These are phyloP conservation scores for Gyrodactylus bullatarudis DNA, from an alignment of 1,140 invertebrate genomes.

Conservation along the genomic window DNA sequence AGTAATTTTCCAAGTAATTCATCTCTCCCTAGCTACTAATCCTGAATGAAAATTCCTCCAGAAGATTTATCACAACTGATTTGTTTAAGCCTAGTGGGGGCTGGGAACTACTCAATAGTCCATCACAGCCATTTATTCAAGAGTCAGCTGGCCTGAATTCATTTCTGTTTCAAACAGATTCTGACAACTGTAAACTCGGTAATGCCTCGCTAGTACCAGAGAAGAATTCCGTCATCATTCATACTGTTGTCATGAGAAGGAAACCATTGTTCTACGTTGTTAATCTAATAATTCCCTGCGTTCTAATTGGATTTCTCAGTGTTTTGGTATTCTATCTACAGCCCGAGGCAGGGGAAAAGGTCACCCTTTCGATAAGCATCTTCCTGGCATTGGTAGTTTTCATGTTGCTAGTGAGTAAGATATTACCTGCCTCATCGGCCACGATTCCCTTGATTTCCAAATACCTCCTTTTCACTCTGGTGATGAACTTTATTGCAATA, in stretches of 20 bases:
- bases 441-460: slow-evolving; percentile 40
- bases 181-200: background rate
- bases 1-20: slow-evolving; percentile 25
- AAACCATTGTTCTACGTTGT: slow-evolving; percentile 97
- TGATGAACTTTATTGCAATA: slow-evolving; percentile 97
- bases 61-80: background rate
- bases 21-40: background rate
- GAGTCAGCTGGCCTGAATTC: background rate
- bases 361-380: slow-evolving; percentile 84
- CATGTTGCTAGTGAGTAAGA: slow-evolving; percentile 80
- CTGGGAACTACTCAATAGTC: background rate
- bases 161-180: background rate
- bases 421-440: slow-evolving; percentile 58
- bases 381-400: slow-evolving; percentile 95
- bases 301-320: slow-evolving; percentile 85
- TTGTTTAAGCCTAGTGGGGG: background rate
- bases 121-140: background rate
- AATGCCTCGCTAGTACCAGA: too few relatives aligned
- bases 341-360: slow-evolving; percentile 31
- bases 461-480: slow-evolving; percentile 90
- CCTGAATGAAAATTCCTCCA: background rate
- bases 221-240: background rate
- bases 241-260: slow-evolving; percentile 27
- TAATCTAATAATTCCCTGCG: slow-evolving; percentile 85
- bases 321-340: slow-evolving; percentile 90